Percentiles rank a stretch among this genome's conserved stretches.
These are phyloP conservation scores for Pseudorhiza aurosa DNA, from an alignment of 30 jellyfish, hydroid and myxozoan species.

Conservation along the genomic window DNA sequence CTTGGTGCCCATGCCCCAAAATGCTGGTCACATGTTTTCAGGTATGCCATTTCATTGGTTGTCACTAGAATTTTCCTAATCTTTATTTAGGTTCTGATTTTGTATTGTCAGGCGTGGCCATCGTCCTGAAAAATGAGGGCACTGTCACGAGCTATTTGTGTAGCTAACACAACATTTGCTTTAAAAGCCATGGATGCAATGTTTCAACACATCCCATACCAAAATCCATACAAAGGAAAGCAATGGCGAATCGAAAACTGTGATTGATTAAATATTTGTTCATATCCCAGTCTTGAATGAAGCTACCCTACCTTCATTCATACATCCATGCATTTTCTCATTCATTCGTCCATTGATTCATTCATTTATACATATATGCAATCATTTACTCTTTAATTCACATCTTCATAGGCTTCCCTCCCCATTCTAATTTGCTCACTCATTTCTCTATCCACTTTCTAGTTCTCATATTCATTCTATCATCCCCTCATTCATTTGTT, in stretches of 20 bases:
- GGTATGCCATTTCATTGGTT: constrained; percentile 51
- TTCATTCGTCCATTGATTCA: background rate
- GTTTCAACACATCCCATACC: no score
- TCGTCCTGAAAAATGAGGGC: background rate
- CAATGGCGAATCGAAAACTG: no score
- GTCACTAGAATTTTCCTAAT: no score
- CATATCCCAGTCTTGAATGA: no score
- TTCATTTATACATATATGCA: background rate
- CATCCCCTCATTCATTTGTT: background rate
- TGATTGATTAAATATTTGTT: no score
- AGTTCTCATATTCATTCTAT: background rate
- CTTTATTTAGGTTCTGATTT: no score
- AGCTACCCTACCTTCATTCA: background rate
- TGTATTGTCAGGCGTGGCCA: no score
- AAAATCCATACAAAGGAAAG: no score
- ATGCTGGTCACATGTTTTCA: constrained; percentile 97
- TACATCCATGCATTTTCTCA: background rate
- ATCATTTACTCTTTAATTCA: background rate
- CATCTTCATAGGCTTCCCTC: background rate
- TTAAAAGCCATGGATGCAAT: no score
- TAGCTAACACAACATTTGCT: background rate
- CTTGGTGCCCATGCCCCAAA: constrained; percentile 97
- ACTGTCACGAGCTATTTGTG: no score
- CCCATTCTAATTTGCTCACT: background rate
- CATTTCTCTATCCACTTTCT: background rate